Conservation (phyloP, 1,140 invertebrate genomes). For the Mactra quadrangularis region DNA sequence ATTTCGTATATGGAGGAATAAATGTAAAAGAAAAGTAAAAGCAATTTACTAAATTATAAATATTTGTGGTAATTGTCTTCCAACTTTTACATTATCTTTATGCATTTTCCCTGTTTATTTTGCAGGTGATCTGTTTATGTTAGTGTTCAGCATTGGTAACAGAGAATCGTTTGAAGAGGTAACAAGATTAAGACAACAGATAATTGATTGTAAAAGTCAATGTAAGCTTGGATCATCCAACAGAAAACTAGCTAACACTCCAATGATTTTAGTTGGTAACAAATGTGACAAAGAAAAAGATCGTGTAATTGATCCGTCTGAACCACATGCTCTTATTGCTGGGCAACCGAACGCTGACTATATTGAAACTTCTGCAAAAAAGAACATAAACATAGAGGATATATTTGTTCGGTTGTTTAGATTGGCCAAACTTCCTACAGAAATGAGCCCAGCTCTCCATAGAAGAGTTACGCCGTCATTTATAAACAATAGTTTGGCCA, state of each 20-base stretch:
- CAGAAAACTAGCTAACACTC: conserved; percentile 85
- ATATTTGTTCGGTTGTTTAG: conserved; percentile 92
- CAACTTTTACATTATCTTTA: too few species aligned
- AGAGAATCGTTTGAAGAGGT: conserved; percentile 93
- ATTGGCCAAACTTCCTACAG: conserved; percentile 90
- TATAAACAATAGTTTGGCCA: conserved; percentile 60
- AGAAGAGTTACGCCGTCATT: conserved; percentile 81
- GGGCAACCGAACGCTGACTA: conserved; percentile 87
- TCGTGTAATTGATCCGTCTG: conserved; percentile 84
- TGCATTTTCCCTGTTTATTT: too few species aligned
- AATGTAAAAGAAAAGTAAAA: too few species aligned
- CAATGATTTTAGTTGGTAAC: conserved; percentile 92
- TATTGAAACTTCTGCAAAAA: conserved; percentile 91
- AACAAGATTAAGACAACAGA: conserved; percentile 91
- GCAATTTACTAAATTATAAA: too few species aligned
- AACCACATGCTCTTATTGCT: conserved; percentile 69
- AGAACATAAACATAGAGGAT: conserved; percentile 90
- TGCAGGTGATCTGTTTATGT: conserved; percentile 92
- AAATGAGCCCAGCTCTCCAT: conserved; percentile 94
- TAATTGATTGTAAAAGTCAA: conserved; percentile 86
- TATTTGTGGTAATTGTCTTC: too few species aligned
- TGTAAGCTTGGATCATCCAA: conserved; percentile 63
- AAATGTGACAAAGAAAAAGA: conserved; percentile 88
- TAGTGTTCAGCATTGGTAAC: conserved; percentile 93
- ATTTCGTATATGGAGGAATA: too few species aligned